These are phyloP conservation scores for Octodon degus DNA, from an alignment of 2,113 vertebrate genomes.

Conservation along the genomic window DNA sequence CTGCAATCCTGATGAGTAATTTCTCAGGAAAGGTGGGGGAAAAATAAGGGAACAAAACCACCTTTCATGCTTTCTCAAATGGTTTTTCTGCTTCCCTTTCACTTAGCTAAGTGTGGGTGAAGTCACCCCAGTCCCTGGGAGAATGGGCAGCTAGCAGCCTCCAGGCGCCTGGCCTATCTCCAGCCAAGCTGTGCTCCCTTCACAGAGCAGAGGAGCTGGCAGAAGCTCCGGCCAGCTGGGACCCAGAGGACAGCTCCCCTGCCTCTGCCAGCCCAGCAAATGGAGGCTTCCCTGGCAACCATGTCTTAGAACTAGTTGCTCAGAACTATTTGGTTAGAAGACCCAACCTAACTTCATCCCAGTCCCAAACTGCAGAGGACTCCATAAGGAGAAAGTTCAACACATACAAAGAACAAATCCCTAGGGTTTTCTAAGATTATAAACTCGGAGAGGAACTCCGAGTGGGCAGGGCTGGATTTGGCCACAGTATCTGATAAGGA, in stretches of 20 bases:
- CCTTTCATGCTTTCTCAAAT: not conserved
- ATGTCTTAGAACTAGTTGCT: not conserved
- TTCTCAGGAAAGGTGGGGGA: not conserved
- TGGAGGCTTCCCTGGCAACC: not conserved
- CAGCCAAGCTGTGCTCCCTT: not conserved
- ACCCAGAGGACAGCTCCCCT: not conserved
- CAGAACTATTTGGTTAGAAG: not conserved
- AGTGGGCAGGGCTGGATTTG: slow-evolving; percentile 34
- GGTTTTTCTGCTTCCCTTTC: not conserved
- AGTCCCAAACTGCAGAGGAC: not conserved
- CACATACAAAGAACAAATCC: not conserved
- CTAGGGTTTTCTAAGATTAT: not conserved
- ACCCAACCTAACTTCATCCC: not conserved
- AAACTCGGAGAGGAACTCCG: not conserved
- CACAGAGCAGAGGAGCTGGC: not conserved
- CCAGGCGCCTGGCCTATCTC: not conserved
- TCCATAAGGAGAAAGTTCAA: slow-evolving; percentile 31
- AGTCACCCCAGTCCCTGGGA: not conserved
- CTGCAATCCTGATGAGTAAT: not conserved
- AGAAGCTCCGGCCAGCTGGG: not conserved
- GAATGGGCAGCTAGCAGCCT: not conserved
- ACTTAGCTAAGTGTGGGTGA: not conserved
- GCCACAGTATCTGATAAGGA: slow-evolving; percentile 50
- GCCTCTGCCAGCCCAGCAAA: not conserved
- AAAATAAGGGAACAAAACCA: not conserved